Evolutionary conservation across 53 echinoderm and acorn worm species (phyloP).

Genomic region (Paelopatides confundens): DNA sequence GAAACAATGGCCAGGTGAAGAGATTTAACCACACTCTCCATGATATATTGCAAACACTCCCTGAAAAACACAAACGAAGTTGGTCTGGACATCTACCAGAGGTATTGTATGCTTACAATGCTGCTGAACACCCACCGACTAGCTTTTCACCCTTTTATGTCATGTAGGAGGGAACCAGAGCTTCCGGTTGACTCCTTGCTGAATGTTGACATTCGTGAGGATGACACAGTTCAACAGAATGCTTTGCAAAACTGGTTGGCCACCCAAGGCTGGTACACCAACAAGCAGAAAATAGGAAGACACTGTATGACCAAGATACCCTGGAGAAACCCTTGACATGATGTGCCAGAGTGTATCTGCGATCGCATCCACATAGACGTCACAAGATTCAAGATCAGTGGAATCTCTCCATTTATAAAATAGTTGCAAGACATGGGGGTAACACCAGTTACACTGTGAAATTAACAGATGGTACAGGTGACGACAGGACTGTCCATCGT

Average conservation of each 20-base stretch:
- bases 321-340: background rate
- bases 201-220: background rate
- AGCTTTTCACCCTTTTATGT: slow-evolving; percentile 56
- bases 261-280: slow-evolving; percentile 2
- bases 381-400: background rate
- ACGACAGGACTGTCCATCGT: background rate
- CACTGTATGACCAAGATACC: background rate
- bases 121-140: slow-evolving; percentile 54
- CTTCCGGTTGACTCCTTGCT: slow-evolving; percentile 64
- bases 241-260: background rate
- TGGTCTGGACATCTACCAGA: slow-evolving; percentile 68
- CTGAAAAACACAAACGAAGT: slow-evolving; percentile 36
- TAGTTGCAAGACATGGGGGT: background rate
- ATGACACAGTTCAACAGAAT: background rate
- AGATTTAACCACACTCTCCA: slow-evolving; percentile 65
- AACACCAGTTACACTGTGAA: background rate
- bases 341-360: background rate
- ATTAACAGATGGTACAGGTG: background rate
- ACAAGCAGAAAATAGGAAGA: slow-evolving; percentile 33
- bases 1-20: slow-evolving; percentile 67
- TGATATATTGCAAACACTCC: slow-evolving; percentile 46
- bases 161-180: slow-evolving; percentile 59
- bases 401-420: background rate
- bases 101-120: slow-evolving; percentile 61
- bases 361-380: background rate